A percentile compares a stretch with the other conserved stretches of the same genome.
These are phyloP conservation scores for Cynopterus sphinx DNA, from an alignment of 2,797 vertebrate genomes.

Conservation along the genomic window DNA sequence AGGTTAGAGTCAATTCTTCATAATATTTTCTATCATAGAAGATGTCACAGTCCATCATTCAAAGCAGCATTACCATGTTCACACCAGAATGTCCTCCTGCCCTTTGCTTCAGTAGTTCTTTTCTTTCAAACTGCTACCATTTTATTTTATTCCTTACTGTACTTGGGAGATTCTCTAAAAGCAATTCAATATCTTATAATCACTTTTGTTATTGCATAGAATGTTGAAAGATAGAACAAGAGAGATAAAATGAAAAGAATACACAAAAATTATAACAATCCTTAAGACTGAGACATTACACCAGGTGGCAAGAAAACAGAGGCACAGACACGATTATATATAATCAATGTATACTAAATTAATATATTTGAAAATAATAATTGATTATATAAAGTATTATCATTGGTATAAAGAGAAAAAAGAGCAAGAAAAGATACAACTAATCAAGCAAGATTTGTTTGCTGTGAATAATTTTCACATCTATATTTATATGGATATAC, in stretches of 20 bases:
- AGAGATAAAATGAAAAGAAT: not conserved
- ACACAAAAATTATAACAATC: not conserved
- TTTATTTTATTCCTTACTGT: not conserved
- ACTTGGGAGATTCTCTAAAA: not conserved
- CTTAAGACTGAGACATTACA: not conserved
- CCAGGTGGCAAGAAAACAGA: not conserved
- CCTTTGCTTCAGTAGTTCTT: not conserved
- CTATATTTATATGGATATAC: not conserved
- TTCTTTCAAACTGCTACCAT: not conserved
- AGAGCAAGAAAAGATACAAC: not conserved
- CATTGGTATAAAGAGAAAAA: not conserved
- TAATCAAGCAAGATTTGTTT: not conserved
- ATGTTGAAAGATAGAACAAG: not conserved
- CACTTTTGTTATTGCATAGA: not conserved
- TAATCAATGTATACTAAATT: not conserved
- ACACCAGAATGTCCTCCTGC: not conserved
- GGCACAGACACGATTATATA: not conserved
- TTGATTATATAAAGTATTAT: not conserved
- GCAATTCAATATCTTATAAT: not conserved
- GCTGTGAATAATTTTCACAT: not conserved
- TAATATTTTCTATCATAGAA: not conserved
- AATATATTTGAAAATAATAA: conserved; percentile 1
- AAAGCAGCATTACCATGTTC: not conserved
- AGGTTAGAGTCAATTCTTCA: not conserved
- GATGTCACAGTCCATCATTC: not conserved